A percentile compares a stretch with the other conserved stretches of the same genome.
Conservation (phyloP, 2,113 vertebrate genomes). For the Cololabis saira region DNA sequence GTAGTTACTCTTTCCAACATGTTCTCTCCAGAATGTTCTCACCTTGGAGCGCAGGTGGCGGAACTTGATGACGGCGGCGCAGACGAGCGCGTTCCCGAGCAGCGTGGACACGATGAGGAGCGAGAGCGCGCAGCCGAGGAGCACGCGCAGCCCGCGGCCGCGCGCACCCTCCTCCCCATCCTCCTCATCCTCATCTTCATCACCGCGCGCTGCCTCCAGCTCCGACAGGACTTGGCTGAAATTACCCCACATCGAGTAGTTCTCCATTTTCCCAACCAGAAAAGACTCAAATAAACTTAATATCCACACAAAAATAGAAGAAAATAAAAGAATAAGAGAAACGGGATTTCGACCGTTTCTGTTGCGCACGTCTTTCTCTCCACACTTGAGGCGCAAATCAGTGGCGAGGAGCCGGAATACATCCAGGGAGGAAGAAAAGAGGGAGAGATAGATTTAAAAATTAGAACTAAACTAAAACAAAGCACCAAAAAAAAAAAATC, state of each 20-base stretch:
- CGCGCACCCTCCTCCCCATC: background rate
- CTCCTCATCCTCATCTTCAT: conserved; percentile 27
- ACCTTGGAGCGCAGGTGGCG: conserved; percentile 82
- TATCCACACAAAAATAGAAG: background rate
- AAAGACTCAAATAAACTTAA: background rate
- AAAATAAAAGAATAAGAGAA: no score
- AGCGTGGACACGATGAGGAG: conserved; percentile 84
- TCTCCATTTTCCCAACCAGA: conserved; percentile 52
- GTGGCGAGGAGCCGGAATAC: no score
- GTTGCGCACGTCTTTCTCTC: no score
- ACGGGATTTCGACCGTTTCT: no score
- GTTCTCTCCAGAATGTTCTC: no score
- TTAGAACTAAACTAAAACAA: no score
- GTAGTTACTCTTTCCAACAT: no score
- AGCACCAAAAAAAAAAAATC: no score
- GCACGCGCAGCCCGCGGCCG: conserved; percentile 62
- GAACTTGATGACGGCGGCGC: conserved; percentile 79
- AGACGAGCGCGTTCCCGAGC: conserved; percentile 83
- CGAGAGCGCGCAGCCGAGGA: conserved; percentile 81
- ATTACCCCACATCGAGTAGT: conserved; percentile 57
- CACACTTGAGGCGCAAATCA: no score
- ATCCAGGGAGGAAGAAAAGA: no score
- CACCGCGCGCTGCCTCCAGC: conserved; percentile 32
- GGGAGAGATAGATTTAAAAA: no score
- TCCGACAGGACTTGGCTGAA: conserved; percentile 61